These are phyloP conservation scores for Mizuhopecten yessoensis DNA, from an alignment of 1,140 invertebrate species.

Conservation along the genomic window DNA sequence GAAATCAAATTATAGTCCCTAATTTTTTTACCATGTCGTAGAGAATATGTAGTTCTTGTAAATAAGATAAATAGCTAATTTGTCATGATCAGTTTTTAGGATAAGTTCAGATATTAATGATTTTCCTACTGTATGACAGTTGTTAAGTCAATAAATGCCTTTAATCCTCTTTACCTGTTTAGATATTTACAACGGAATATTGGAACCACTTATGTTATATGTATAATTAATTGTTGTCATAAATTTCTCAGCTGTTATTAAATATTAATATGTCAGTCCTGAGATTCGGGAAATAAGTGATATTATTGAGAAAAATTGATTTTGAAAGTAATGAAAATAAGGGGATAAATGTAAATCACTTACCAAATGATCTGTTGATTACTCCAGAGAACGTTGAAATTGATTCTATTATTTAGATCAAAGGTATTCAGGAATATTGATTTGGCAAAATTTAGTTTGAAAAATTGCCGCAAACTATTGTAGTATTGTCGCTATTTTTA, in stretches of 20 bases:
- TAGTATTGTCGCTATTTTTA: too few relatives aligned
- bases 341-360: too few relatives aligned
- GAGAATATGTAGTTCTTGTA: too few relatives aligned
- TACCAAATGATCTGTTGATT: neutral
- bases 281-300: neutral
- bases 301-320: neutral
- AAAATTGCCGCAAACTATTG: too few relatives aligned
- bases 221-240: neutral
- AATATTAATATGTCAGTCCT: neutral
- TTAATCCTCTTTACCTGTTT: neutral
- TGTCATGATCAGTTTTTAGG: too few relatives aligned
- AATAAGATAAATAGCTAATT: too few relatives aligned
- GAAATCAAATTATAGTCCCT: too few relatives aligned
- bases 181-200: neutral
- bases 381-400: neutral
- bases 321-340: neutral
- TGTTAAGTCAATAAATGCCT: too few relatives aligned
- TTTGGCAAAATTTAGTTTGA: too few relatives aligned
- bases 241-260: neutral
- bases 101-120: too few relatives aligned
- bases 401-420: neutral
- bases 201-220: neutral
- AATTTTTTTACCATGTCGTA: too few relatives aligned
- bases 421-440: neutral
- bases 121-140: neutral